Evolutionary conservation across 2,888 invertebrate species (phyloP).

Genomic region (Epistrophe eligans): DNA sequence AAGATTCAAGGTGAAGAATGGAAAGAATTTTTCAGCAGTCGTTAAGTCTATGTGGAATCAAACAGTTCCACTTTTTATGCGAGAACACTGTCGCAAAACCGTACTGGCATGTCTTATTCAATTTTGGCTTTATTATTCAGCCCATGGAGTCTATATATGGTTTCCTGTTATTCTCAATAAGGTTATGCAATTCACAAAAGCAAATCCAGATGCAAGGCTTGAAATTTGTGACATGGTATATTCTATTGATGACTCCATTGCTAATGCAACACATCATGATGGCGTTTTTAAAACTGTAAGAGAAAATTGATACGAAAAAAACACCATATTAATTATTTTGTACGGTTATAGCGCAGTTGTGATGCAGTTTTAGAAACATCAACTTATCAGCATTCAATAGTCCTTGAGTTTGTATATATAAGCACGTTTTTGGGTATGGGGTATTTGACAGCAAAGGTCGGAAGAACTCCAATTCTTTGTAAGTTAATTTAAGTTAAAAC

Average conservation of each 20-base stretch:
- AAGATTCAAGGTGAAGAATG: constrained; percentile 21
- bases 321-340: background rate
- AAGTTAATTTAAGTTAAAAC: constrained; percentile 27
- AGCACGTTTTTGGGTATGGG: constrained; percentile 76
- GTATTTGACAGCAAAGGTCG: constrained; percentile 77
- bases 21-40: constrained; percentile 51
- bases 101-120: constrained; percentile 80
- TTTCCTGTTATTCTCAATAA: constrained; percentile 81
- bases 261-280: background rate
- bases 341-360: constrained; percentile 13
- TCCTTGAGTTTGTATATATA: constrained; percentile 79
- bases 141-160: constrained; percentile 81
- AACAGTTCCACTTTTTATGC: constrained; percentile 81
- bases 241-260: constrained; percentile 35
- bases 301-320: background rate
- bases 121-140: constrained; percentile 80
- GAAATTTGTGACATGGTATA: constrained; percentile 80
- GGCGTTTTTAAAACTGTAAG: constrained; percentile 12
- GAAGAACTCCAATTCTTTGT: constrained; percentile 77
- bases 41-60: constrained; percentile 80
- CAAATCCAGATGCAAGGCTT: constrained; percentile 75
- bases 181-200: constrained; percentile 78
- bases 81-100: constrained; percentile 79
- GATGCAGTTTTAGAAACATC: constrained; percentile 77
- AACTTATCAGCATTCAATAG: constrained; percentile 79